Evolutionary conservation across 1,140 invertebrate genomes (phyloP).

Genomic region (Drosophila bocqueti): DNA sequence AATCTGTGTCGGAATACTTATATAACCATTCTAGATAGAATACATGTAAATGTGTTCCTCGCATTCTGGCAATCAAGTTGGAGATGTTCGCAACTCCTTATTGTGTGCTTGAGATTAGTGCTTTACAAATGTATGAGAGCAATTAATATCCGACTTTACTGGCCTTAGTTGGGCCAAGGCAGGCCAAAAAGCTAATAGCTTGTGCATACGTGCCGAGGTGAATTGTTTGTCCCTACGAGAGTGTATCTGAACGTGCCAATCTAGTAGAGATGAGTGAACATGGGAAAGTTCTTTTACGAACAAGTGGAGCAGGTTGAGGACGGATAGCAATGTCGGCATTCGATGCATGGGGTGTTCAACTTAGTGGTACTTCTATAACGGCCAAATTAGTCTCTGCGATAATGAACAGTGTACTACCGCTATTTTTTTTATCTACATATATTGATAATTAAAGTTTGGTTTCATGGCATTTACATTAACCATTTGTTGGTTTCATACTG

Average conservation of each 20-base stretch:
- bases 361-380: neutral
- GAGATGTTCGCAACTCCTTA: constrained; percentile 32
- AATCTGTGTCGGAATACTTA: constrained; percentile 9
- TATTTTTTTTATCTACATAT: neutral
- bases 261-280: neutral
- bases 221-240: neutral
- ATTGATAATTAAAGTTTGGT: neutral
- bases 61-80: constrained; percentile 8
- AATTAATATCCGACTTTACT: constrained; percentile 68
- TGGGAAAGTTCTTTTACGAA: neutral
- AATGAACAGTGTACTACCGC: neutral
- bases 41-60: constrained; percentile 25
- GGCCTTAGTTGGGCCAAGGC: neutral
- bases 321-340: neutral
- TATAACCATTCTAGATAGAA: neutral
- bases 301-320: too few species aligned
- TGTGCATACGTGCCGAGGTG: constrained; percentile 36
- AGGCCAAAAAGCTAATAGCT: constrained; percentile 45
- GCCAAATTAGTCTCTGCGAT: neutral
- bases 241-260: neutral
- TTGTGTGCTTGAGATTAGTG: constrained; percentile 46
- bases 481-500: neutral
- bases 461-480: constrained; percentile 3
- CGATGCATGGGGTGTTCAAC: neutral
- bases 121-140: constrained; percentile 54